Evolutionary conservation across 1,140 invertebrate species (phyloP).

Genomic region (Mercenaria mercenaria): DNA sequence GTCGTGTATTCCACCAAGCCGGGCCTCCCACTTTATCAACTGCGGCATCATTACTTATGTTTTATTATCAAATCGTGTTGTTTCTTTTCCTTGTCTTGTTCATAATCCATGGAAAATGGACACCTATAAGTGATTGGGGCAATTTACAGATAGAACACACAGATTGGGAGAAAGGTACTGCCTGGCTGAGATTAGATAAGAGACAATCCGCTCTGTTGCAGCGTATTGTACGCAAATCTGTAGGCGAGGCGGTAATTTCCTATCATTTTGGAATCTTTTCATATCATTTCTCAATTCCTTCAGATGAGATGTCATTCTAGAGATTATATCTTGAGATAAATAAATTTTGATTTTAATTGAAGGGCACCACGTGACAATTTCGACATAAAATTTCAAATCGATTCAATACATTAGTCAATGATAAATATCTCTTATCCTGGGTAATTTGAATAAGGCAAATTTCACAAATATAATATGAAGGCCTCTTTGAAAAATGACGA

Average conservation of each 20-base stretch:
- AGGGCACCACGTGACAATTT: slow-evolving; percentile 42
- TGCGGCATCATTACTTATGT: slow-evolving; percentile 6
- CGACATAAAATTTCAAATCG: slow-evolving; percentile 40
- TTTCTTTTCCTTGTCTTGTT: slow-evolving; percentile 45
- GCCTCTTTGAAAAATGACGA: slow-evolving; percentile 49
- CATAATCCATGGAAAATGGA: slow-evolving; percentile 58
- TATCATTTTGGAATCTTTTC: slow-evolving; percentile 49
- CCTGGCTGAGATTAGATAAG: slow-evolving; percentile 60
- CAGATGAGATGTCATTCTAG: slow-evolving; percentile 16
- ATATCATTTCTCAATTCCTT: slow-evolving; percentile 39
- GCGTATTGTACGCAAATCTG: not conserved
- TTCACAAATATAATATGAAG: slow-evolving; percentile 64
- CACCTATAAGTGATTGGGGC: slow-evolving; percentile 57
- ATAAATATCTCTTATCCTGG: slow-evolving; percentile 56
- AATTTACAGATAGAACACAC: slow-evolving; percentile 37
- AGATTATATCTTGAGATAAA: slow-evolving; percentile 42
- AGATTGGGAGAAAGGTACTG: slow-evolving; percentile 48
- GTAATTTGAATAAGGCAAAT: slow-evolving; percentile 65
- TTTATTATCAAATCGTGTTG: slow-evolving; percentile 26
- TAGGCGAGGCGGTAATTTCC: slow-evolving; percentile 19
- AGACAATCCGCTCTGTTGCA: slow-evolving; percentile 17
- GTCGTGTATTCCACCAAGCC: not conserved
- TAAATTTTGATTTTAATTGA: slow-evolving; percentile 65
- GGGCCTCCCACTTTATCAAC: not conserved
- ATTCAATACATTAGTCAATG: slow-evolving; percentile 37